Evolutionary conservation across 2,797 vertebrate genomes (phyloP), one percentile per base, ranked within the genome.

Genomic region (Xiphorhynchus erythropygius): DNA sequence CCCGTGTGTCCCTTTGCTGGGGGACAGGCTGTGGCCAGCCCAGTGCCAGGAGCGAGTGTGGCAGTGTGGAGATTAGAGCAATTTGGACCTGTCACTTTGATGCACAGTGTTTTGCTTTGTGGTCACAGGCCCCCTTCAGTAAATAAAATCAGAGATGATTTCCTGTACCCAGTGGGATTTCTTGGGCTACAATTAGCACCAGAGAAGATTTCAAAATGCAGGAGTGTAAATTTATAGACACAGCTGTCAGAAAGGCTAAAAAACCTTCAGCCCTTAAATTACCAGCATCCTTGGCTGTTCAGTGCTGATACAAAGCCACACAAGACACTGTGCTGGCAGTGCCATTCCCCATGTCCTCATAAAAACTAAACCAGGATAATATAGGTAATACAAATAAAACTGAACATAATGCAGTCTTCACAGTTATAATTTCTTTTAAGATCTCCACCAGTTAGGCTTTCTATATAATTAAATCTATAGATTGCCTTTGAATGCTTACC

Each of bases 391-490:
- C 62, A 83, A 84, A 57, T 92, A 76, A 89, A 93, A 57, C 73
- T 35, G 49, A 93, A 77, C 56, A 68, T 53, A 87, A 80, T 62
- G 84, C 50, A 89, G 78, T 82, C 55, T 49, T 85, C 76, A 73
- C 3, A 1, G 63, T 55, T 82, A 80, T 74, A 87, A 79, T 87
- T 95, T 91, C 71, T 78, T 87, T 84, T 41, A 87, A 86, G 80
- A 87, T 62, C 79, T 68, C 84, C 78, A 67, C 2, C 5, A 71
- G 60, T 92, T 94, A 95, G 92, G 44, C 93, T 87, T 95, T 90
- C 77, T 91, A 30, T 87, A 79, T 96, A 96, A 97, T 96, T 96
- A 95, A 94, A 94, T 93, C 88, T 90, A 95, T 91, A 79, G 93
- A 87, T 95, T 88, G 83, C 73, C 82, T 83, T 50, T n/a, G 64